phyloP scores from a whole-genome alignment of 2,888 invertebrate genomes.

The Lucinisca nassula region DNA sequence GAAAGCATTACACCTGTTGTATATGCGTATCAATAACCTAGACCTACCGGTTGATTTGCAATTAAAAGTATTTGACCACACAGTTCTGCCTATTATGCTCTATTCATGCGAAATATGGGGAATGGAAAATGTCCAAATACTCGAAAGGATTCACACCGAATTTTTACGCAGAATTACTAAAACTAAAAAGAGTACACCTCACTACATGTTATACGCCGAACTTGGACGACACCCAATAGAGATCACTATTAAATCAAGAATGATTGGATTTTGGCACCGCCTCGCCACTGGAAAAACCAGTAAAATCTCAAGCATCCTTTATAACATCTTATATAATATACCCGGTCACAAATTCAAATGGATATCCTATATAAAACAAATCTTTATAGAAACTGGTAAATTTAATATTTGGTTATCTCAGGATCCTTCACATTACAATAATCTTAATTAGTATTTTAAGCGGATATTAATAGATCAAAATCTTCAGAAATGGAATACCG shows the following conservation, averaged over 20 bases:
- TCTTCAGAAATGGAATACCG: neutral
- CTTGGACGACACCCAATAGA: conserved; percentile 1
- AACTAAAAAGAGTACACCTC: conserved; percentile 22
- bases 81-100: conserved; percentile 19
- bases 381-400: neutral
- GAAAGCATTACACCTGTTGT: conserved; percentile 12
- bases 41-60: conserved; percentile 14
- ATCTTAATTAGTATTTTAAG: neutral
- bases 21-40: conserved; percentile 14
- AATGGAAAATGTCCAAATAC: conserved; percentile 19
- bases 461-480: neutral
- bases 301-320: neutral
- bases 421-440: neutral
- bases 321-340: neutral
- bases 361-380: neutral
- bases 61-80: conserved; percentile 18
- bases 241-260: neutral
- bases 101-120: conserved; percentile 41
- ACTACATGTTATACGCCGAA: conserved; percentile 21
- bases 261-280: conserved; percentile 20
- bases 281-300: no score
- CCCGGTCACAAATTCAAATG: neutral
- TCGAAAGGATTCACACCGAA: conserved; percentile 17
- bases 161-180: conserved; percentile 9
- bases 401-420: neutral